These are phyloP conservation scores for Leiothrix lutea DNA, from an alignment of 2,113 vertebrate species.

Conservation along the genomic window DNA sequence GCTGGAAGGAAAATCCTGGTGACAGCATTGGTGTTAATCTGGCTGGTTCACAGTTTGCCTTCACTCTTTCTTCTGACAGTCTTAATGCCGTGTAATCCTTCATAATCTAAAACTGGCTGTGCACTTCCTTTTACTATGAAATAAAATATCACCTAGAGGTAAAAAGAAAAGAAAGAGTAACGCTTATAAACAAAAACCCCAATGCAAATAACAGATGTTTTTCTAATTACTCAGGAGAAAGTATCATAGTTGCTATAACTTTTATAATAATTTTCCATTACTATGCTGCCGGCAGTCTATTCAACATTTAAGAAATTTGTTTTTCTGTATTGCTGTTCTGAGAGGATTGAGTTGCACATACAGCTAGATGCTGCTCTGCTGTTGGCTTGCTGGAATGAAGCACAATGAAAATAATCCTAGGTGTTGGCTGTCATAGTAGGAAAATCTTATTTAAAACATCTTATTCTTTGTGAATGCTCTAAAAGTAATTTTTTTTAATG, in stretches of 20 bases:
- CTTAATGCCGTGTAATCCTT: neutral
- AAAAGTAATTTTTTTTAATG: neutral
- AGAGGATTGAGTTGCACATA: neutral
- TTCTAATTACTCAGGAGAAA: neutral
- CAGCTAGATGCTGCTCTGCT: neutral
- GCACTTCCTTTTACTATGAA: neutral
- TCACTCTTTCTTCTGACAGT: neutral
- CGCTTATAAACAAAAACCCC: neutral
- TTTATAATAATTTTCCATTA: neutral
- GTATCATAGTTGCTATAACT: neutral
- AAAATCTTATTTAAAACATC: neutral
- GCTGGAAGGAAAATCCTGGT: neutral
- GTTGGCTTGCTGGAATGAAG: neutral
- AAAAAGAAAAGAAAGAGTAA: neutral
- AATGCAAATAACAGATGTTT: neutral
- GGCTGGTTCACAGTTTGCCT: neutral
- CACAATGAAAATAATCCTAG: neutral
- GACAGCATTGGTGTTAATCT: neutral
- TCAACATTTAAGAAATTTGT: neutral
- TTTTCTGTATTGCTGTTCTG: neutral
- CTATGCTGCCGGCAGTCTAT: neutral
- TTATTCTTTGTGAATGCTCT: neutral
- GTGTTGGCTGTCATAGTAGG: neutral
- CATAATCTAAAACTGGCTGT: neutral
- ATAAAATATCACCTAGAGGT: neutral